These are phyloP conservation scores for Habrosyne pyritoides DNA, from an alignment of 2,888 invertebrate species.

Conservation along the genomic window DNA sequence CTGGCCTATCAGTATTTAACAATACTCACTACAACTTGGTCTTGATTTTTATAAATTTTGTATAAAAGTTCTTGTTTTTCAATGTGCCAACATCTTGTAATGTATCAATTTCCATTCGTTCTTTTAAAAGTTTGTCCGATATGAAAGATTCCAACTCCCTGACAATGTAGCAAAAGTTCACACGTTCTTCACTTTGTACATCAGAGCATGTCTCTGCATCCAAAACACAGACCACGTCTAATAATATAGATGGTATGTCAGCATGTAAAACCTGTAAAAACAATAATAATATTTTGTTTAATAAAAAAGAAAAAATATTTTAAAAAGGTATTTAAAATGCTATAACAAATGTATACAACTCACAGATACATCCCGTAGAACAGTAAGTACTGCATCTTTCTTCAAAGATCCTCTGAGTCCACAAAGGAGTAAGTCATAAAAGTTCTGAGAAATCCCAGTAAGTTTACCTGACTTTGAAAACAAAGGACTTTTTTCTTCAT, in stretches of 20 bases:
- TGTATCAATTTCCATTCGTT: conserved; percentile 96
- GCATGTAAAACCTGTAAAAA: conserved; percentile 87
- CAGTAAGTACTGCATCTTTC: conserved; percentile 89
- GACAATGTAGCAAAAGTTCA: conserved; percentile 90
- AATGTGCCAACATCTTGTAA: conserved; percentile 95
- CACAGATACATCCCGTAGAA: conserved; percentile 91
- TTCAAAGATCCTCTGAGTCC: conserved; percentile 90
- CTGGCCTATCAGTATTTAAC: not conserved
- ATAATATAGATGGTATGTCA: conserved; percentile 91
- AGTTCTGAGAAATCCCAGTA: conserved; percentile 87
- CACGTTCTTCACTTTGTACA: conserved; percentile 87
- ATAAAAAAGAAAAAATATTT: not conserved
- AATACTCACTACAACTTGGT: conserved; percentile 97
- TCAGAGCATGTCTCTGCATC: conserved; percentile 92
- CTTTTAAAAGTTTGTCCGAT: conserved; percentile 94
- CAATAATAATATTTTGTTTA: conserved; percentile 6
- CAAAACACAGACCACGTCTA: conserved; percentile 92
- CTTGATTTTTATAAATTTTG: conserved; percentile 98
- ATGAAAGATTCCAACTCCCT: conserved; percentile 92
- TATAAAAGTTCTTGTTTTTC: conserved; percentile 94
- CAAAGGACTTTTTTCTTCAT: conserved; percentile 85
- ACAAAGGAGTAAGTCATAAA: conserved; percentile 92
- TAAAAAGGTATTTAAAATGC: conserved; percentile 31
- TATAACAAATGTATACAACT: conserved; percentile 47
- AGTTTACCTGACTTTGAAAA: conserved; percentile 85